Evolutionary conservation across 2,113 vertebrate species (phyloP).

Genomic region (Poecile atricapillus): DNA sequence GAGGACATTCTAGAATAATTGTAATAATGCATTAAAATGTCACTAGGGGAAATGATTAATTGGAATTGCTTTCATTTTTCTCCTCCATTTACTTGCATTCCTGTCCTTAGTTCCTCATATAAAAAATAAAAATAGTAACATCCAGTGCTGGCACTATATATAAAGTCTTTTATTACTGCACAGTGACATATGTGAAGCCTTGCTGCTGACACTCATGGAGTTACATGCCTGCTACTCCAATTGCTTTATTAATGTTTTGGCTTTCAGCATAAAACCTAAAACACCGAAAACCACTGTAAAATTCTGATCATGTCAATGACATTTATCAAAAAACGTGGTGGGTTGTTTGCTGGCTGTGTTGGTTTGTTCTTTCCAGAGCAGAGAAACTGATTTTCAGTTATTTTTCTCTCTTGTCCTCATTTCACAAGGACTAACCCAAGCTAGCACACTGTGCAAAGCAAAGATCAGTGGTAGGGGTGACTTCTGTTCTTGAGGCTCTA

Average conservation of each 20-base stretch:
- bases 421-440: not conserved
- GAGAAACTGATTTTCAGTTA: not conserved
- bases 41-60: slow-evolving; percentile 76
- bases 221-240: slow-evolving; percentile 53
- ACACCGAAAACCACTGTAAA: slow-evolving; percentile 37
- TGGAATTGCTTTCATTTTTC: slow-evolving; percentile 74
- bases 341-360: slow-evolving; percentile 26
- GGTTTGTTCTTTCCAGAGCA: not conserved
- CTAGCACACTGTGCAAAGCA: not conserved
- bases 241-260: slow-evolving; percentile 69
- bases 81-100: slow-evolving; percentile 62
- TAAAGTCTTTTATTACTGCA: slow-evolving; percentile 62
- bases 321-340: slow-evolving; percentile 52
- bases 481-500: not conserved
- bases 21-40: slow-evolving; percentile 81
- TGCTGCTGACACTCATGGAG: slow-evolving; percentile 67
- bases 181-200: slow-evolving; percentile 65
- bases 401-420: not conserved
- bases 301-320: slow-evolving; percentile 34
- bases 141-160: not conserved
- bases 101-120: slow-evolving; percentile 20
- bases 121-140: slow-evolving; percentile 59
- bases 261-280: slow-evolving; percentile 64
- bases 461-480: not conserved
- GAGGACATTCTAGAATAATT: slow-evolving; percentile 73